Base-by-base conservation (phyloP, 92 coral and sea anemone species). In the Chrysogorgia sp. region DNA sequence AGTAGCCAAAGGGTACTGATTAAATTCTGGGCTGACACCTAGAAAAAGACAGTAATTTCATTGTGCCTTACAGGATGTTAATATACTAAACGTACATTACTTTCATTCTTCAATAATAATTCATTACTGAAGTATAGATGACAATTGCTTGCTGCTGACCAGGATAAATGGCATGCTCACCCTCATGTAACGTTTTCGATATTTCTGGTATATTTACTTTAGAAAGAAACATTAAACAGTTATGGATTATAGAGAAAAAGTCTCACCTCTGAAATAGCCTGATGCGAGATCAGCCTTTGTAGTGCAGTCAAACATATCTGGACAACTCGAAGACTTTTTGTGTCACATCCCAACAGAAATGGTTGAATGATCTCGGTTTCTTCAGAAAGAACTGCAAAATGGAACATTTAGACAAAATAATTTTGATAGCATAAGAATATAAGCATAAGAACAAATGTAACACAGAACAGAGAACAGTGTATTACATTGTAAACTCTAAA, bases 361-460 rank as follows among this genome's bases (percentile, higher is more conserved):
- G 98, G 97, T 45, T 91, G 98, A 20, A 94, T 82, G 30, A 94
- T 89, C 83, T 94, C 98, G 85, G 87, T 94, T 82, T 94, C 98
- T 28, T 91, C 98, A n/a, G 98, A 91, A 49, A 94, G 79, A 82
- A 90, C 98, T 94, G 62, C 24, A 67, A 52, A 52, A 17, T 17
- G 7, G 26, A 6, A 17, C 50, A 43, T 43, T 64, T n/a, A 30
- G 33, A 0, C 40, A 77, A 67, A 1, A 17, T 48, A 9, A 65
- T 0, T 15, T 21, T 8, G 8, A 30, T 14, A 20, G 14, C 10
- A 26, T 19, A 5, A 50, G 19, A 35, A 40, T 17, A 8, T 3
- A 60, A 10, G 24, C 10, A 62, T 32, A 28, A 19, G 10, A 33
- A 21, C 50, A 67, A 23, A 24, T 15, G 35, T 60, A 60, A 30